Conservation (phyloP, 2,797 vertebrate genomes). For the Malurus leucopterus region DNA sequence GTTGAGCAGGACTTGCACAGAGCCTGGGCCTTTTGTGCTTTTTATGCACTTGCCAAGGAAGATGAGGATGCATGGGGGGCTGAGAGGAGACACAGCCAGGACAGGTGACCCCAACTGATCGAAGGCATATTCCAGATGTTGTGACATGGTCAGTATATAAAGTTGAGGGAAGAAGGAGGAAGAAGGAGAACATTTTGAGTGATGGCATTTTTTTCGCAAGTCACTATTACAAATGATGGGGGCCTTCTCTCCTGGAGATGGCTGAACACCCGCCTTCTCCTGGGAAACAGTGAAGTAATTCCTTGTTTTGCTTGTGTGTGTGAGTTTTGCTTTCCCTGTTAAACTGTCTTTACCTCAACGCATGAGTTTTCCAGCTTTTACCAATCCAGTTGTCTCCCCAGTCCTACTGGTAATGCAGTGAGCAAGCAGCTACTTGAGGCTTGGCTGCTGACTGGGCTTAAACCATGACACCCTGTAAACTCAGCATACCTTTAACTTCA, state of each 20-base stretch:
- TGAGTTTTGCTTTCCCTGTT: background rate
- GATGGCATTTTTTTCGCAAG: background rate
- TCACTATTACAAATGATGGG: background rate
- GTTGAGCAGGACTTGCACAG: background rate
- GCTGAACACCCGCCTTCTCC: background rate
- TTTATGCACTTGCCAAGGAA: background rate
- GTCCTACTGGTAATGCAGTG: background rate
- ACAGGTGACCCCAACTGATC: background rate
- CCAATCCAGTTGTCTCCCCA: background rate
- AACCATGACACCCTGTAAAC: background rate
- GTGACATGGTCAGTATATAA: background rate
- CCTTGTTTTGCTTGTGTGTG: background rate
- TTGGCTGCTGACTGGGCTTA: background rate
- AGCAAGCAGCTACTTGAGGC: accelerated
- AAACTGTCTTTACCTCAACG: background rate
- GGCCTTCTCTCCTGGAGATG: background rate
- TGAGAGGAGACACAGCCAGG: background rate
- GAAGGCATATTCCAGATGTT: background rate
- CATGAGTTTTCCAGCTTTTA: background rate
- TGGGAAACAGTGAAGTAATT: background rate
- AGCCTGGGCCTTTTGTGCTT: background rate
- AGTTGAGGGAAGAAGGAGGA: background rate
- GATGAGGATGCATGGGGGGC: background rate
- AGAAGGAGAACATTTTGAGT: background rate
- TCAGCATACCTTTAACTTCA: background rate